Evolutionary conservation across 2,797 vertebrate genomes (phyloP), one percentile per base, ranked within the genome.

Genomic region (Periparus ater): DNA sequence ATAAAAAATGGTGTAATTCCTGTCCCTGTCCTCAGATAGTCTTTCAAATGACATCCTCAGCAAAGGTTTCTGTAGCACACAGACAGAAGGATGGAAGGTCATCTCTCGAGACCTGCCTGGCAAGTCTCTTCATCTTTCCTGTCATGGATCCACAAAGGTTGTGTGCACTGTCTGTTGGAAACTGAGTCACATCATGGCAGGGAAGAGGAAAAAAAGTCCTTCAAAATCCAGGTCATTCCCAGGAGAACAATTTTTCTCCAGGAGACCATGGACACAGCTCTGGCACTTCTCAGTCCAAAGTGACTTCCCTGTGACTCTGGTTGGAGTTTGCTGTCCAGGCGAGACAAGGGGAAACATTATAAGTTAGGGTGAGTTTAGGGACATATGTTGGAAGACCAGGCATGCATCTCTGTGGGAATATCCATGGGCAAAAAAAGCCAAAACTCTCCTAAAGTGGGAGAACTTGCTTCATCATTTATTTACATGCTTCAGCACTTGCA

Each of bases 391-490:
- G 36, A 93, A 78, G 54, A 72, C 16, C 27, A 78, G 36, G 29
- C 3, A 1, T 78, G 58, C 17, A 40, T 62, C 53, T 72, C 1
- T 68, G 13, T 81, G 74, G 57, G 29, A 76, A 60, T 79, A 85
- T 73, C 27, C 22, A 34, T 11, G 16, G 25, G 38, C 29, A 79
- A 50, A 81, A 88, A 57, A 29, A 68, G 13, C 32, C 62, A 89
- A 53, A 17, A 57, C 44, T 84, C 44, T 84, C 82, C 47, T 47
- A 9, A 53, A 75, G 79, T 42, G 27, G 50, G 74, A 95, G 61
- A 79, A 54, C 26, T 91, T 70, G 26, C 48, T 60, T 88, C 48
- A 45, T 87, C 50, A 15, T 91, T 94, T 95, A 88, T 85, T 91
- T 88, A 62, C 71, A 60, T 40, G 10, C 62, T 72, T 51, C 26